A percentile compares a stretch with the other conserved stretches of the same genome.
phyloP scores from a whole-genome alignment of 2,888 invertebrate species.

The Xestia rhomboidea region DNA sequence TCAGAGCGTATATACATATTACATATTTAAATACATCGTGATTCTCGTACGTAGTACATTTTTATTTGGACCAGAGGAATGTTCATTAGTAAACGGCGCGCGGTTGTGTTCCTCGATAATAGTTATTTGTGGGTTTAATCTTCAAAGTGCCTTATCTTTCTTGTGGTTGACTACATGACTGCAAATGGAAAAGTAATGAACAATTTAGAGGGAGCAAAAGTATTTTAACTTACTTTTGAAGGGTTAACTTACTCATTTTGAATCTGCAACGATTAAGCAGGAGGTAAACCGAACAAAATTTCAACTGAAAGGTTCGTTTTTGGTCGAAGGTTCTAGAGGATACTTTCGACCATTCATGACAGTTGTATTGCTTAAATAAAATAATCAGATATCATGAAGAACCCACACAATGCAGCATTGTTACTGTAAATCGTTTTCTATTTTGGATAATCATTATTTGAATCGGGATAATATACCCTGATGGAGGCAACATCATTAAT shows the following conservation, averaged over 20 bases:
- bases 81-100: constrained; percentile 63
- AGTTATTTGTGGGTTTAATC: constrained; percentile 64
- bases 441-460: constrained; percentile 7
- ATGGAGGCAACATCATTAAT: constrained; percentile 26
- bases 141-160: constrained; percentile 57
- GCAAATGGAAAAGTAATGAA: constrained; percentile 5
- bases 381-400: neutral
- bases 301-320: neutral
- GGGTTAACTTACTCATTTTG: constrained; percentile 1
- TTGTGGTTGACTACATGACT: constrained; percentile 22
- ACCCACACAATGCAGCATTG: neutral
- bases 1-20: too few relatives aligned
- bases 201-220: neutral
- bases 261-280: neutral
- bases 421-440: constrained; percentile 1
- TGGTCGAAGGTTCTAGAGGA: neutral
- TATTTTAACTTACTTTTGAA: neutral
- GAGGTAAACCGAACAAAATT: neutral
- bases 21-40: constrained; percentile 60
- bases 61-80: constrained; percentile 57
- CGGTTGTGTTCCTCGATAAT: constrained; percentile 45
- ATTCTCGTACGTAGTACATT: constrained; percentile 50
- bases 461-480: neutral
- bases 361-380: neutral
- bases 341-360: neutral